Evolutionary conservation across 2,888 invertebrate genomes (phyloP).

Genomic region (Lumbricus terrestris): DNA sequence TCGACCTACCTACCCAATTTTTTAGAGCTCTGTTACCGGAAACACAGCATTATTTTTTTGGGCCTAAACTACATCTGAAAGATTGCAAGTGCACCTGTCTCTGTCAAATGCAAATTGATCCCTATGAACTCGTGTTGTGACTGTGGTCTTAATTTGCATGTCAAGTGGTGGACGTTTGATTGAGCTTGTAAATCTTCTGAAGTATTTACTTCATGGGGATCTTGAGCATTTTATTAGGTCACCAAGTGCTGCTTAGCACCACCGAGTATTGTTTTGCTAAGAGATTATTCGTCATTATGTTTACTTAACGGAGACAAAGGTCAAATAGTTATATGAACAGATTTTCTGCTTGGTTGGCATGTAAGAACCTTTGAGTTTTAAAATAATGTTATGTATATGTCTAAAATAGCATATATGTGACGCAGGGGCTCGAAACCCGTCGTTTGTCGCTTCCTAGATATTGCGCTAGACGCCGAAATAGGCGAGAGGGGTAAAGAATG

Average conservation of each 20-base stretch:
- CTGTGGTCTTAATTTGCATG: background rate
- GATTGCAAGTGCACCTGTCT: background rate
- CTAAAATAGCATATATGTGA: background rate
- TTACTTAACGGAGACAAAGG: background rate
- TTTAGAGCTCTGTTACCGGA: too few relatives aligned
- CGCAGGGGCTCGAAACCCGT: too few relatives aligned
- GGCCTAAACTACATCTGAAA: too few relatives aligned
- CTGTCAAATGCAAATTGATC: background rate
- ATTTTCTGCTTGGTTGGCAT: background rate
- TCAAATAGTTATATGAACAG: background rate
- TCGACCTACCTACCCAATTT: too few relatives aligned
- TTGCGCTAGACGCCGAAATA: too few relatives aligned
- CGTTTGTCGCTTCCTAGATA: too few relatives aligned
- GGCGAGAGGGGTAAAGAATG: too few relatives aligned
- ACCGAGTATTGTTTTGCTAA: too few relatives aligned
- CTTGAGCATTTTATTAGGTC: background rate
- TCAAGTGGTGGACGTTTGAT: background rate
- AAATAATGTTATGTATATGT: background rate
- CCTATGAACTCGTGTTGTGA: background rate
- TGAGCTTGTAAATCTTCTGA: background rate
- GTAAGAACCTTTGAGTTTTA: background rate
- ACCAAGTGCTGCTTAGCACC: background rate
- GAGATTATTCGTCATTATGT: too few relatives aligned
- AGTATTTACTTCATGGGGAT: background rate
- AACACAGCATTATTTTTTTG: too few relatives aligned